Base-by-base conservation (phyloP, 1,140 invertebrate genomes). In the Anthonomus grandis region DNA sequence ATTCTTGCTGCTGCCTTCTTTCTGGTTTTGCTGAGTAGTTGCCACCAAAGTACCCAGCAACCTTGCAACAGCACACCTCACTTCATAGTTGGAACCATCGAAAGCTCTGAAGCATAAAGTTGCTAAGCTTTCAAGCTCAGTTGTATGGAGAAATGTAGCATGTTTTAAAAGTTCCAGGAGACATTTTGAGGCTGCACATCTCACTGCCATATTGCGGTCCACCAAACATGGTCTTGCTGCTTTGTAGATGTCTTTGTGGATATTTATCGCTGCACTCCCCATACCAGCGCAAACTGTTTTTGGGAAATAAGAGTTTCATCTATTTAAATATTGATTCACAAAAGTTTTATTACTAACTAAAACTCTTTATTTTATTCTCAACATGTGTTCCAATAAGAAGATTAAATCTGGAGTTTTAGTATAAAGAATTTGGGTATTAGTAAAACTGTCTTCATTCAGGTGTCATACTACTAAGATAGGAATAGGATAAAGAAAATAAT, bases 81-180 rank as follows among this genome's bases (percentile, higher is more conserved):
- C 91, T 78, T 97, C 93, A 76, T 96, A 97, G 75, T 93, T 96
- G 4, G 93, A 94, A 2, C 90, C 91, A 72, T 97, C 94, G 59
- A 97, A 87, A 36, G 92, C 86, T 56, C 94, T 83, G 65, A 96
- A 92, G 72, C 92, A 95, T 4, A 96, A 74, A 5, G 91, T 90
- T 5, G 90, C 86, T 39, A 95, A 78, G 64, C 85, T 93, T 72
- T 97, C 94, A 52, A 97, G 77, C 74, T 97, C 95, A 2, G 84
- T 85, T 8, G 90, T 91, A 70, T 93, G 93, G 38, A 96, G 77
- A 74, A 95, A 94, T 27, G 86, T 82, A 1, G 90, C 88, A 71
- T 94, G 86, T 67, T 90, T 86, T n/a, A 94, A 79, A 83, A 97
- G 88, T 76, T 92, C 87, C 47, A 88, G 73, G 50, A 97, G 79